Evolutionary conservation across 2,888 invertebrate species (phyloP), one percentile per base, ranked within the genome.

Genomic region (Coenonympha glycerion): DNA sequence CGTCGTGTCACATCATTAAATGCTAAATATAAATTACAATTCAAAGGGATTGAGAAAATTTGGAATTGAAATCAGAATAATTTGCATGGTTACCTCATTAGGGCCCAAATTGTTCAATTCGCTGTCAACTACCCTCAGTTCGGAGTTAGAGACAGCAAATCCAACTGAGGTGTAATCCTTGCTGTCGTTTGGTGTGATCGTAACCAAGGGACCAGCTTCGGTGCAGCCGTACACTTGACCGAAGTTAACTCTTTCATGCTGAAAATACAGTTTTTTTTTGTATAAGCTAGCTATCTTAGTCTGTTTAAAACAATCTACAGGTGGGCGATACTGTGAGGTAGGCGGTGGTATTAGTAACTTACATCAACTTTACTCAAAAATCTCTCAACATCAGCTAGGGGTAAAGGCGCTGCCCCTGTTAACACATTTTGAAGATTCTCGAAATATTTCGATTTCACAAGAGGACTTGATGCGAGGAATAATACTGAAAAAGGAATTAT

Each of bases 381-480:
- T 52, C 82, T 85, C 1, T 87, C 73, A 15, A 90, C 84, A 47
- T 92, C 89, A n/a, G 88, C 79, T 2, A 73, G 71, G 0, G 92
- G 91, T 2, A 92, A 65, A 0, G 93, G 92, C 0, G 94, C 93
- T 0, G 92, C 93, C 0, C 92, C 93, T 41, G 86, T 87, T 1
- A 88, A 69, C 1, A 91, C 63, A 1, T 68, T 66, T 37, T 78
- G 77, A 0, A 92, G 56, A 5, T 75, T 69, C 19, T 89, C 83
- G 13, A 93, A 76, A 65, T 92, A 89, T 59, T 87, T 87, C 0
- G 85, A 59, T 16, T 81, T 87, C 3, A 92, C 89, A 52, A 89
- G 79, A 0, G 92, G 90, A 68, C 90, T 87, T 28, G 74, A 61
- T 4, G 91, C 90, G 63, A 96, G 77, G 65, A 94, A 94, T 30